Base-by-base conservation (phyloP, 2,113 vertebrate genomes). In the Sceloporus tristichus region DNA sequence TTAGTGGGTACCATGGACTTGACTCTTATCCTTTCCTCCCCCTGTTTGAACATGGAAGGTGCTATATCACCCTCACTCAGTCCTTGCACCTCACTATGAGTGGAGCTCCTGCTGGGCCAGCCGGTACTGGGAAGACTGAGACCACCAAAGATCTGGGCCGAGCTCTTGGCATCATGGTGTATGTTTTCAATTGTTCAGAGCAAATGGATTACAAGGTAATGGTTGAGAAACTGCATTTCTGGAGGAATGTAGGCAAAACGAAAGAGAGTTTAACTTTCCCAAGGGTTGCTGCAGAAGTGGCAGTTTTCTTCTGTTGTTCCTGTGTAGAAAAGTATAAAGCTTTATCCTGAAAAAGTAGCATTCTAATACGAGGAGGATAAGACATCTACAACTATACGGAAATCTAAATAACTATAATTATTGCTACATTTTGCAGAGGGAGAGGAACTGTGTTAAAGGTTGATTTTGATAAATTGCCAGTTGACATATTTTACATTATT, bases 131-230 rank as follows among this genome's bases (percentile, higher is more conserved):
- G 90, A 99, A 99, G 95, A 99, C 98, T 0, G 98, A 99, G 96
- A 99, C 98, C 6, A 99, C 99, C 23, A 99, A 99, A 94, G 99
- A 99, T 90, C 19, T 99, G 95, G 98, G 98, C 10, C 95, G 98
- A 78, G 98, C 98, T 0, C 96, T 99, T 27, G 98, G 99, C 87
- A 96, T 98, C 95, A 99, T 99, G 98, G 98, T 99, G 83, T 99
- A 99, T 0, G 98, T 99, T 68, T 99, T 99, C 87, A 99, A 99
- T 97, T 99, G 99, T 96, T 99, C 99, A 0, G 98, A 99, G 94
- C 99, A 99, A 96, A 99, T 99, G 98, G 99, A 99, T 95, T 98
- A 99, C 95, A 98, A 99, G 98, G 99, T 99, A 96, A 29, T 1
- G 29, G 4, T 56, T 0, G 23, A 40, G 59, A 4, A 5, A 34